Percentiles rank a stretch among this genome's conserved stretches.
Conservation (phyloP, 2,797 vertebrate species). For the Gadopsis bispinosus region DNA sequence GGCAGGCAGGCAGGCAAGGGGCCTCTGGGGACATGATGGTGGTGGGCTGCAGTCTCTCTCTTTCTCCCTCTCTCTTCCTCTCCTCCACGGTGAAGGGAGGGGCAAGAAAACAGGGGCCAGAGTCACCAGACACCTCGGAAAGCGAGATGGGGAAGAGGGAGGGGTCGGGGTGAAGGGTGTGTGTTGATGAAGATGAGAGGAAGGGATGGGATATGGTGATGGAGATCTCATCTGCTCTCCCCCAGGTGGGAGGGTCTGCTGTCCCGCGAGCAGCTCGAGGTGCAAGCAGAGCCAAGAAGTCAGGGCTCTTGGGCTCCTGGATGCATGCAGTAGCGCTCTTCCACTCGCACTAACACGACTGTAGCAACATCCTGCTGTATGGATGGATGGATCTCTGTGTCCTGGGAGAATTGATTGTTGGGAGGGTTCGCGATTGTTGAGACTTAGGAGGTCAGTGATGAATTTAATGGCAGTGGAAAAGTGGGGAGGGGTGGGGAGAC, state of each 20-base stretch:
- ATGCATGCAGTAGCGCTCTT: not conserved
- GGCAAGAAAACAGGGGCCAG: constrained; percentile 79
- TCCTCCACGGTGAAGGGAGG: constrained; percentile 81
- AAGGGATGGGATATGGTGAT: constrained; percentile 55
- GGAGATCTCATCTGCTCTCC: constrained; percentile 54
- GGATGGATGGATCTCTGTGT: not conserved
- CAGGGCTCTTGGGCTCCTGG: constrained; percentile 33
- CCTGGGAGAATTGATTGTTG: constrained; percentile 31
- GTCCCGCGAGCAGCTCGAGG: constrained; percentile 37
- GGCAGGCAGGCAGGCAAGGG: constrained; percentile 73
- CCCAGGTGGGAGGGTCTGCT: constrained; percentile 36
- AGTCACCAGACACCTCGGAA: constrained; percentile 85
- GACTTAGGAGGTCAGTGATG: constrained; percentile 32
- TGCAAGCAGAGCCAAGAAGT: constrained; percentile 49
- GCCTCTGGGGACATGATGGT: constrained; percentile 82
- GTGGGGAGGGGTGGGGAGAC: not conserved
- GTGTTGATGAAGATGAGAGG: constrained; percentile 55
- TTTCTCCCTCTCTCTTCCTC: constrained; percentile 73
- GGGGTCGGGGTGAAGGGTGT: constrained; percentile 48
- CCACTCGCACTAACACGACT: not conserved
- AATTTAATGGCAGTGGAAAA: constrained; percentile 40
- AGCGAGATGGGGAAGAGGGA: constrained; percentile 45
- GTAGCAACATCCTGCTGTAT: constrained; percentile 28
- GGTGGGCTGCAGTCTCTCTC: constrained; percentile 82
- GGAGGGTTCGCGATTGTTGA: constrained; percentile 38